Conservation (phyloP, 2,888 invertebrate genomes). For the Polydrusus pterygomalis region DNA sequence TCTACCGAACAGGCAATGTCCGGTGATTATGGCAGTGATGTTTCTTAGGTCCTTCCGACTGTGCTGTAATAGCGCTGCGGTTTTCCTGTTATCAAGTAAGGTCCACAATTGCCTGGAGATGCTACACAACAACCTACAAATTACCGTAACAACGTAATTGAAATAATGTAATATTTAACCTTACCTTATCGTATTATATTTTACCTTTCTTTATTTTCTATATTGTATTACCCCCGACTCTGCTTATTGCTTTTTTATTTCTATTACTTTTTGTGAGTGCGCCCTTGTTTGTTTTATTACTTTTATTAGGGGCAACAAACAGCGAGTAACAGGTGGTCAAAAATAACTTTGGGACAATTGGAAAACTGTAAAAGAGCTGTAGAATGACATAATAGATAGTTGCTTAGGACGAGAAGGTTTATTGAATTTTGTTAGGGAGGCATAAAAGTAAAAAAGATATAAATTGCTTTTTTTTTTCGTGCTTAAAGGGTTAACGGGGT, state of each 20-base stretch:
- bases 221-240: slow-evolving; percentile 4
- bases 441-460: slow-evolving; percentile 15
- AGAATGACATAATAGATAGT: slow-evolving; percentile 37
- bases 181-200: neutral
- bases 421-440: slow-evolving; percentile 26
- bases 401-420: slow-evolving; percentile 28
- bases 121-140: too few relatives aligned
- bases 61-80: too few relatives aligned
- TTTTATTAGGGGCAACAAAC: slow-evolving; percentile 69
- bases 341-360: slow-evolving; percentile 69
- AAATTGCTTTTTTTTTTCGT: slow-evolving; percentile 12
- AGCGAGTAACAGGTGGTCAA: slow-evolving; percentile 69
- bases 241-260: slow-evolving; percentile 31
- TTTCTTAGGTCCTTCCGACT: too few relatives aligned
- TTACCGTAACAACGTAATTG: too few relatives aligned
- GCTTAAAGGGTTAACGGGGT: slow-evolving; percentile 1
- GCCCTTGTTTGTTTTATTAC: slow-evolving; percentile 70
- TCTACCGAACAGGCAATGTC: too few relatives aligned
- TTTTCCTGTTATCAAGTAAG: too few relatives aligned
- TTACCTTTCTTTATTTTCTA: neutral
- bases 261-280: slow-evolving; percentile 57
- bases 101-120: too few relatives aligned
- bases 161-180: neutral
- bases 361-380: slow-evolving; percentile 55
- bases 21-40: too few relatives aligned